A percentile compares a stretch with the other conserved stretches of the same genome.
phyloP scores from a whole-genome alignment of 2,888 invertebrate genomes.

The Leucophenga maculata region DNA sequence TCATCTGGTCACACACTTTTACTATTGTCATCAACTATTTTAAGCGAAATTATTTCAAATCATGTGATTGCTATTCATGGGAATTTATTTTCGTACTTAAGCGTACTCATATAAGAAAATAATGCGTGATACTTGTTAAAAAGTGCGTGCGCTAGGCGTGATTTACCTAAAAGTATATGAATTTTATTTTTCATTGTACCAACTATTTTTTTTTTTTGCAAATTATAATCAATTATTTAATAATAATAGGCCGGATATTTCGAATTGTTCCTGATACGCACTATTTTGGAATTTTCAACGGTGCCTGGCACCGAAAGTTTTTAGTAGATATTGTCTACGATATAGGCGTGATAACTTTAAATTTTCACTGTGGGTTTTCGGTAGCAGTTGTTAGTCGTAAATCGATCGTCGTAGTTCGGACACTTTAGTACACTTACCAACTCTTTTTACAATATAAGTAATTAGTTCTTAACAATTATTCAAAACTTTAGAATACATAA shows the following conservation, averaged over 20 bases:
- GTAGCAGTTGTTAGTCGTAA: no score
- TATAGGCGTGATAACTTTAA: neutral
- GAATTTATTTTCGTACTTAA: neutral
- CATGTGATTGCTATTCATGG: neutral
- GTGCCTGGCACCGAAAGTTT: conserved; percentile 6
- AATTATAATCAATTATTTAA: neutral
- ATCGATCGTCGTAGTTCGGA: no score
- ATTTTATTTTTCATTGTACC: neutral
- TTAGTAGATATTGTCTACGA: neutral
- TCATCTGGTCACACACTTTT: neutral
- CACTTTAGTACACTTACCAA: no score
- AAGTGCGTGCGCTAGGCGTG: conserved; percentile 8
- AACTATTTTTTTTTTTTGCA: neutral
- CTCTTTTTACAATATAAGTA: no score
- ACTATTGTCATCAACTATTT: neutral
- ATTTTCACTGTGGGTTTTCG: no score
- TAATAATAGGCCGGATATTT: neutral
- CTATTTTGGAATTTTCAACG: neutral
- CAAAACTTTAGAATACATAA: neutral
- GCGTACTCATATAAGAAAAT: neutral
- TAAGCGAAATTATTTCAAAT: neutral
- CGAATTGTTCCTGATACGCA: neutral
- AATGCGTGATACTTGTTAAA: conserved; percentile 13
- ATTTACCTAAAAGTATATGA: neutral
- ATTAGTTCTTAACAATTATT: conserved; percentile 33